phyloP scores from a whole-genome alignment of 2,113 vertebrate species.

The Sarotherodon lohbergeri region DNA sequence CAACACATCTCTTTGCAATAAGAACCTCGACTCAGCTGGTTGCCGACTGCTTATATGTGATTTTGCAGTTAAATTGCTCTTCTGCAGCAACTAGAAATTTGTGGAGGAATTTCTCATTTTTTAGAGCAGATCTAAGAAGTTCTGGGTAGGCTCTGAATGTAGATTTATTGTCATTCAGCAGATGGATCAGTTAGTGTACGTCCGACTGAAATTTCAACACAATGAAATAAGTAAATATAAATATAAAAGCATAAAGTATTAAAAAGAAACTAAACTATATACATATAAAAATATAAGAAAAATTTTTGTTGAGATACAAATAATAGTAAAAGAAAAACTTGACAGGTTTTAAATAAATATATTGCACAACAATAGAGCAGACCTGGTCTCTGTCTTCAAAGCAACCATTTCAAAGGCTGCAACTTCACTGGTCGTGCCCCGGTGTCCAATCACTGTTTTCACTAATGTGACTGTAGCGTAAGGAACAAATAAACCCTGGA shows the following conservation, averaged over 20 bases:
- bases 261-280: neutral
- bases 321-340: neutral
- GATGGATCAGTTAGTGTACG: neutral
- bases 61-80: neutral
- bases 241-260: neutral
- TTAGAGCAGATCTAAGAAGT: neutral
- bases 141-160: neutral
- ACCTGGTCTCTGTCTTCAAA: neutral
- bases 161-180: neutral
- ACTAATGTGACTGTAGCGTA: neutral
- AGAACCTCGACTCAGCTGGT: neutral
- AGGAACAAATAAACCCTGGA: neutral
- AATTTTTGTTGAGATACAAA: neutral
- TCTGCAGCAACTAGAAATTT: neutral
- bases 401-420: neutral
- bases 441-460: neutral
- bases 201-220: neutral
- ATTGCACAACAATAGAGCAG: neutral
- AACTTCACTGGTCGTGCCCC: neutral
- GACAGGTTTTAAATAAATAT: neutral
- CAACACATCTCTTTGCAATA: neutral
- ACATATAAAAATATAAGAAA: neutral
- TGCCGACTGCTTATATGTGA: neutral
- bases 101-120: neutral
- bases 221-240: neutral